Base-by-base conservation (phyloP, 1,140 invertebrate genomes). In the Drosophila murphyi region DNA sequence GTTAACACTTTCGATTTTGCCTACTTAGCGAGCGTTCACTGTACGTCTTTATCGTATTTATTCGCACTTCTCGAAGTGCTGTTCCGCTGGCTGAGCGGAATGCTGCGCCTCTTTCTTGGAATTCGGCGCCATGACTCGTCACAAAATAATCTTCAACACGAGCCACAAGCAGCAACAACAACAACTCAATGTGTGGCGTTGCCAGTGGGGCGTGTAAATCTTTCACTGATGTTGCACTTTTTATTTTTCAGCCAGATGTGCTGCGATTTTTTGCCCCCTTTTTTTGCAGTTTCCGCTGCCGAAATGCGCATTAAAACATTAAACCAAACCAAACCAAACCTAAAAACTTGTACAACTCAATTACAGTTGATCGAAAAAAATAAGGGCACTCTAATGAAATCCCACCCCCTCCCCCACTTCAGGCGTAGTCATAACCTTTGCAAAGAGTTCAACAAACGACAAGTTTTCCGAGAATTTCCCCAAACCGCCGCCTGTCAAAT, bases 61-160 rank as follows among this genome's bases (percentile, higher is more conserved):
- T 65, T 70, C 76, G 83, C 77, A 77, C 78, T 88, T 64, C 54
- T 65, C 59, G 48, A 57, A 60, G 73, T 75, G 52, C 55, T 74
- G 20, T 20, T 20, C 20, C 20, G 63, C 41, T 64, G 69, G 48
- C 59, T 37, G n/a, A 35, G 72, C 41, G 45, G 57, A 77, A 82
- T 86, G 82, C 82, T 87, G 79, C 82, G 76, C 82, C 82, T 65
- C 65, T 67, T 88, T 88, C 83, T 83, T 43, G 85, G 83, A 88
- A 88, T 86, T 82, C 56, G 67, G 31, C 55, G 55, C 48, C 59
- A 81, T 80, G 83, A 87, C 81, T 83, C 83, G 83, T 77, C 83
- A 74, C 65, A 68, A 67, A 62, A 78, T 70, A 78, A 76, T 71
- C 65, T 72, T 64, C 47, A 60, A 48, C 79, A 70, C 65, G 57